Percentiles rank a stretch among this genome's conserved stretches.
Conservation (phyloP, 2,888 invertebrate genomes). For the Crossocerus cetratus region DNA sequence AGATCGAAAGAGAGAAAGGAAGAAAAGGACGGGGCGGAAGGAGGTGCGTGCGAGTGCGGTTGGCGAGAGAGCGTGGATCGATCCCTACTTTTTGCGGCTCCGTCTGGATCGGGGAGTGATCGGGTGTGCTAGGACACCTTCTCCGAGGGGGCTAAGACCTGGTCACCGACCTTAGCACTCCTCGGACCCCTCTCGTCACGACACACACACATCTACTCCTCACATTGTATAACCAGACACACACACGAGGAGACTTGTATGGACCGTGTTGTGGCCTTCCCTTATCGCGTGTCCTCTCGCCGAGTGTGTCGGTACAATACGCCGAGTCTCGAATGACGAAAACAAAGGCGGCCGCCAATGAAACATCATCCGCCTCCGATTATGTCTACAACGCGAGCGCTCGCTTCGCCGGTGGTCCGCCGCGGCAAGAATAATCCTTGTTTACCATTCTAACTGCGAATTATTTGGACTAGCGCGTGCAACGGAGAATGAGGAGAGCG, state of each 20-base stretch:
- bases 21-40: neutral
- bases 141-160: neutral
- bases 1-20: neutral
- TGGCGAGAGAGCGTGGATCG: neutral
- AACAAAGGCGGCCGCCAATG: slow-evolving; percentile 29
- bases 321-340: slow-evolving; percentile 13
- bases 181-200: neutral
- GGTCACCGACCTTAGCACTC: slow-evolving; percentile 35
- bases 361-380: slow-evolving; percentile 29
- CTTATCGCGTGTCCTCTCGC: slow-evolving; percentile 12
- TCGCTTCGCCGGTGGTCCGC: slow-evolving; percentile 10
- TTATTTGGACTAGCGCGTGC: no score
- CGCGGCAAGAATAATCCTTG: neutral
- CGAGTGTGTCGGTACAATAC: slow-evolving; percentile 20
- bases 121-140: slow-evolving; percentile 19
- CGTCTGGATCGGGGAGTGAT: slow-evolving; percentile 36
- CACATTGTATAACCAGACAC: no score
- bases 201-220: neutral
- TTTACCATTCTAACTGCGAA: slow-evolving; percentile 8
- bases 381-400: slow-evolving; percentile 8
- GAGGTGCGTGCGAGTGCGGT: neutral
- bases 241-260: neutral
- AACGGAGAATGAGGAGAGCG: no score
- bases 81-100: slow-evolving; percentile 10
- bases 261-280: neutral